Conservation (phyloP, 2,888 invertebrate species). For the Pogonocherus hispidulus region DNA sequence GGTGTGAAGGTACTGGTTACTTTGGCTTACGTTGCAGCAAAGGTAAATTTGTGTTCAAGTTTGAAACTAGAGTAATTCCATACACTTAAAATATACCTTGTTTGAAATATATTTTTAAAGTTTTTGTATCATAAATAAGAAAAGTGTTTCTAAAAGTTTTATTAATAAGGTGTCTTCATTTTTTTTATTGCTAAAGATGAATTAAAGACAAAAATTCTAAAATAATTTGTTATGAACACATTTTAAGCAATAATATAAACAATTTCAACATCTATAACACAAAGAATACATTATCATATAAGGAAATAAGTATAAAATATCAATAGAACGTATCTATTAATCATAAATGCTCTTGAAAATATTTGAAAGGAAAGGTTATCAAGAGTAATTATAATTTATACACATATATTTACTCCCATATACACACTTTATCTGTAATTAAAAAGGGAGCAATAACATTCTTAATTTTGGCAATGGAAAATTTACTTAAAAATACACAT, state of each 20-base stretch:
- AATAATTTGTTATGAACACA: too few relatives aligned
- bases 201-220: too few relatives aligned
- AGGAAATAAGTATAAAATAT: slow-evolving; percentile 21
- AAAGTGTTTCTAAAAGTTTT: too few relatives aligned
- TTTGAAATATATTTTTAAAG: too few relatives aligned
- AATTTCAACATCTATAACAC: slow-evolving; percentile 14
- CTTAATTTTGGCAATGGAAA: neutral
- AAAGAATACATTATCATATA: slow-evolving; percentile 18
- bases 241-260: neutral
- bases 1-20: slow-evolving; percentile 82
- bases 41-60: slow-evolving; percentile 74
- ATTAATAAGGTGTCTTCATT: too few relatives aligned
- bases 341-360: slow-evolving; percentile 1
- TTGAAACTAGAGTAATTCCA: too few relatives aligned
- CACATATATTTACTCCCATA: neutral
- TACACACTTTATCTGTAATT: neutral
- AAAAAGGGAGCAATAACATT: slow-evolving; percentile 4
- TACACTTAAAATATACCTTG: too few relatives aligned
- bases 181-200: too few relatives aligned
- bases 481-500: neutral
- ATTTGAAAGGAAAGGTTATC: slow-evolving; percentile 15
- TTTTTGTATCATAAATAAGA: too few relatives aligned
- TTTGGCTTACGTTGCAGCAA: slow-evolving; percentile 80
- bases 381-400: neutral
- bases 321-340: slow-evolving; percentile 11